A percentile compares a stretch with the other conserved stretches of the same genome.
Conservation (phyloP, 2,888 invertebrate genomes). For the Zygaena filipendulae region DNA sequence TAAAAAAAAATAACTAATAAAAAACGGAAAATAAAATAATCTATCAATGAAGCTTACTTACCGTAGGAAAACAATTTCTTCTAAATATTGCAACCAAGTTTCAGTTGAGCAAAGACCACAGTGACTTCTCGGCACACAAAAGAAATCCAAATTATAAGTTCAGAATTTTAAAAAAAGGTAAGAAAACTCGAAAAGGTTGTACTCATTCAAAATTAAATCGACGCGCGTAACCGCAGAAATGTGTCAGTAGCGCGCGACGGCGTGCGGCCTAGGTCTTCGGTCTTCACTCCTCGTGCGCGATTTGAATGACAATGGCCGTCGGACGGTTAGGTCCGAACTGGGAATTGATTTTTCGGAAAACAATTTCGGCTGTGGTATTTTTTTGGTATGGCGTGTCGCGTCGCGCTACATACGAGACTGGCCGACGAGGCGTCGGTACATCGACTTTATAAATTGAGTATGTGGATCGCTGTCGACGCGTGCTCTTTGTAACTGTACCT, state of each 20-base stretch:
- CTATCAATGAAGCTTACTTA: too few species aligned
- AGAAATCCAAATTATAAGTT: too few species aligned
- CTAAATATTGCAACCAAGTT: too few species aligned
- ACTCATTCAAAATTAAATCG: conserved; percentile 59
- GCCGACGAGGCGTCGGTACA: conserved; percentile 53
- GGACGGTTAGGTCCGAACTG: conserved; percentile 24
- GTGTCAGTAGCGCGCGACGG: conserved; percentile 64
- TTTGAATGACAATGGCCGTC: conserved; percentile 38
- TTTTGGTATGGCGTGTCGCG: conserved; percentile 50
- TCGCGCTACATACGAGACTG: conserved; percentile 48
- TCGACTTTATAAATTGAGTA: conserved; percentile 64
- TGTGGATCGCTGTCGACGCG: conserved; percentile 40
- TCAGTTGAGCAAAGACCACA: too few species aligned
- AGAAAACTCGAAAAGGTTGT: too few species aligned
- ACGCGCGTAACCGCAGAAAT: conserved; percentile 59
- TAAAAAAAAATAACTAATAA: too few species aligned
- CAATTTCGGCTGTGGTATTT: conserved; percentile 46
- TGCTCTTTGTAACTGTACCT: conserved; percentile 40
- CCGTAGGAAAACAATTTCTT: too few species aligned
- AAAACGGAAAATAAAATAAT: too few species aligned
- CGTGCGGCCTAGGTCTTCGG: conserved; percentile 56
- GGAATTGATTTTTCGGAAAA: conserved; percentile 40
- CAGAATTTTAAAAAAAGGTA: too few species aligned
- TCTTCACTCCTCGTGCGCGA: too few species aligned
- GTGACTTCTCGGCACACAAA: too few species aligned